Evolutionary conservation across 2,797 vertebrate species (phyloP), one percentile per base, ranked within the genome.

Genomic region (Dendrocincla tyrannina): DNA sequence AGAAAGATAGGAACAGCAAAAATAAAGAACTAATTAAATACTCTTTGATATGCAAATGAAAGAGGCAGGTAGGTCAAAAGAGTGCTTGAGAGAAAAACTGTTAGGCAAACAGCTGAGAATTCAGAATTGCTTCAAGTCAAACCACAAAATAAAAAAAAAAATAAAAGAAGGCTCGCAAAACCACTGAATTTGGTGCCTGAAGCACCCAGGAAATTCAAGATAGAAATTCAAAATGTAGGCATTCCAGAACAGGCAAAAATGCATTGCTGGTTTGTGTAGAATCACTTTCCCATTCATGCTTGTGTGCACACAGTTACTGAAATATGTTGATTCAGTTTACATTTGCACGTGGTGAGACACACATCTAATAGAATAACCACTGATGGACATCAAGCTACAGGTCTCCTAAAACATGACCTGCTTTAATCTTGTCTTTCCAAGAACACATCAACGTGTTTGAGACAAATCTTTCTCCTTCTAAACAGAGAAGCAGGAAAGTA

Each of bases 21-120:
- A 80, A 77, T 44, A 78, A 88, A 50, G 50, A 92, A 69, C 23
- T 82, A 94, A 86, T 90, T 86, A 90, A 93, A 74, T 68, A 60
- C 23, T 60, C 32, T 94, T 96, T 94, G 68, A 90, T 59, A 89
- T 37, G 49, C 52, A 92, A 91, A 92, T 76, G 14, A 58, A 64
- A 5, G 3, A 84, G 8, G 5, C 55, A 85, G 17, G 41, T 59
- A 93, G 25, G 33, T 41, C 64, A 64, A 80, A 59, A 88, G 14
- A 62, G 9, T 14, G 10, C 9, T 73, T 49, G 30, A 67, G 25
- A 85, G 13, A 60, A 87, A 87, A 80, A 52, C 10, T 39, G 6
- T 42, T 39, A 83, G 39, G 47, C 82, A 67, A 28, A 69, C 53
- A 89, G n/a, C 28, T 91, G 39, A n/a, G 25, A 85, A 73, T 62